Conservation (phyloP, 2,888 invertebrate genomes). For the Leptarthrus brevirostris region DNA sequence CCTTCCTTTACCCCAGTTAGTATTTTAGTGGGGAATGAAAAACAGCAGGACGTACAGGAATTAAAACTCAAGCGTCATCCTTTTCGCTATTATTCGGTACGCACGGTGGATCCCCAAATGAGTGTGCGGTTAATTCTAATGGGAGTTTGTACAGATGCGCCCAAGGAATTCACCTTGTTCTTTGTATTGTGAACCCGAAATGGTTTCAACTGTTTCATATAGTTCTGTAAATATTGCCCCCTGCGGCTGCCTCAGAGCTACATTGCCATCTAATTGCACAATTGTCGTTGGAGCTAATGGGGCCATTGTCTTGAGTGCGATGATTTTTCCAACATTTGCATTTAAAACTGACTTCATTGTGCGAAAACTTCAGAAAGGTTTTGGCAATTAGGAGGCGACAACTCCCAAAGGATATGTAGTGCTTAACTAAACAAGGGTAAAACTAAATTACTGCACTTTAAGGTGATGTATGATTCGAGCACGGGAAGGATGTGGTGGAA, state of each 20-base stretch:
- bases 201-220: slow-evolving; percentile 5
- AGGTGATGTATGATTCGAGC: neutral
- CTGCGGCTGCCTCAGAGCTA: neutral
- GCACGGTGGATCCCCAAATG: neutral
- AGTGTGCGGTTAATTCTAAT: slow-evolving; percentile 17
- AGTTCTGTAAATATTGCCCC: slow-evolving; percentile 33
- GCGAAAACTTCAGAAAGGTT: slow-evolving; percentile 41
- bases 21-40: slow-evolving; percentile 42
- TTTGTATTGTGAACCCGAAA: neutral
- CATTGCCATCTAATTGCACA: slow-evolving; percentile 51
- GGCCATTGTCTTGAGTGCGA: slow-evolving; percentile 45
- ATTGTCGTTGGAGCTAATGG: slow-evolving; percentile 51
- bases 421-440: slow-evolving; percentile 39
- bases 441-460: slow-evolving; percentile 1
- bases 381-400: slow-evolving; percentile 43
- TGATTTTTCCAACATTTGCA: slow-evolving; percentile 47
- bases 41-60: slow-evolving; percentile 52
- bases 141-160: slow-evolving; percentile 23
- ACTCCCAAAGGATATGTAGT: slow-evolving; percentile 43
- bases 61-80: slow-evolving; percentile 49
- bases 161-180: slow-evolving; percentile 24
- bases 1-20: neutral
- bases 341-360: slow-evolving; percentile 45
- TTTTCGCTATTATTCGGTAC: slow-evolving; percentile 21
- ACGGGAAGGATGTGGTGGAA: neutral